A percentile compares a stretch with the other conserved stretches of the same genome.
phyloP scores from a whole-genome alignment of 2,888 invertebrate species.

The Cheilosia variabilis region DNA sequence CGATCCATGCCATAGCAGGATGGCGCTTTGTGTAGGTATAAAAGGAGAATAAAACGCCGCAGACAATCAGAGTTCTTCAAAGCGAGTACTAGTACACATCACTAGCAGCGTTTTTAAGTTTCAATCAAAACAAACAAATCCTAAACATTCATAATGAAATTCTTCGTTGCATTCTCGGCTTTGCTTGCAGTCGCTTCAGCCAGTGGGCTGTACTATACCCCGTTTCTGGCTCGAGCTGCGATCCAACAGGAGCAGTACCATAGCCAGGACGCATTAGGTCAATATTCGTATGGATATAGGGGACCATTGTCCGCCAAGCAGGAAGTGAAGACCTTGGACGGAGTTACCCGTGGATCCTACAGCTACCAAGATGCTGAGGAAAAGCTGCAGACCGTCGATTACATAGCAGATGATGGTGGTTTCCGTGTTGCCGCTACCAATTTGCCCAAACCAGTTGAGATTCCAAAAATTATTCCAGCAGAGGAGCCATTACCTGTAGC shows the following conservation, averaged over 20 bases:
- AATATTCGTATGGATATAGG: constrained; percentile 87
- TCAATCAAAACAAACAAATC: constrained; percentile 47
- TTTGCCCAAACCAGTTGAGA: constrained; percentile 83
- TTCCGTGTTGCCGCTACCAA: constrained; percentile 87
- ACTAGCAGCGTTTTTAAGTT: constrained; percentile 78
- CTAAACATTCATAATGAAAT: constrained; percentile 78
- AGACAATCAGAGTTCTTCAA: constrained; percentile 77
- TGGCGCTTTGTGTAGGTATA: constrained; percentile 78
- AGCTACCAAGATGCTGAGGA: constrained; percentile 86
- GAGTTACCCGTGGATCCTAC: constrained; percentile 86
- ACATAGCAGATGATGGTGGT: constrained; percentile 86
- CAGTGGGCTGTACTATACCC: constrained; percentile 76
- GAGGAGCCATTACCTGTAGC: constrained; percentile 75
- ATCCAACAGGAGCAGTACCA: constrained; percentile 84
- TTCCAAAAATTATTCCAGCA: constrained; percentile 73
- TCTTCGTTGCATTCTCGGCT: constrained; percentile 78
- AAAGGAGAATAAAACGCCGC: constrained; percentile 79
- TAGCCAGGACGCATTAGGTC: constrained; percentile 86
- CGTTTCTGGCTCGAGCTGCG: constrained; percentile 78
- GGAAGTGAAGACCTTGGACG: constrained; percentile 86
- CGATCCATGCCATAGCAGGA: constrained; percentile 45
- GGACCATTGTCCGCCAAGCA: constrained; percentile 86
- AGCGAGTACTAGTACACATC: constrained; percentile 80
- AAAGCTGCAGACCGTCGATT: constrained; percentile 86
- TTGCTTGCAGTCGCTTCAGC: constrained; percentile 77